Base-by-base conservation (phyloP, 2,113 vertebrate species). In the Chauna torquata region DNA sequence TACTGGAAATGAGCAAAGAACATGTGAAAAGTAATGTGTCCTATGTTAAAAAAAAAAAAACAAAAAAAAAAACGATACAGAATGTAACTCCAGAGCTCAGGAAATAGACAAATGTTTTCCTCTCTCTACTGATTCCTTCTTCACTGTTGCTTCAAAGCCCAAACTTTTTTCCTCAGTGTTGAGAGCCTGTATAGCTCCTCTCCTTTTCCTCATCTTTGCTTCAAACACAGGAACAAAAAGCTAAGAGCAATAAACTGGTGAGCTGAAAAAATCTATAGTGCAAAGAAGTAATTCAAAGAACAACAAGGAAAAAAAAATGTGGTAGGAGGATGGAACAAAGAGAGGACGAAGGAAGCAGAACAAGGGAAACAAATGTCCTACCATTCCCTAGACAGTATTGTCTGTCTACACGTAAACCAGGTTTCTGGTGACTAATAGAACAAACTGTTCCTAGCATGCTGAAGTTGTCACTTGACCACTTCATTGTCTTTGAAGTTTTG, bases 401-500 rank as follows among this genome's bases (percentile, higher is more conserved):
- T 71, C 62, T 72, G 36, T 78, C 54, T 75, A 20, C 7, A 6
- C 24, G 49, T 55, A 88, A 88, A 58, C 36, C n/a, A 78, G 58
- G 19, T 85, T 92, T 89, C 80, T 77, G 13, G 45, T 91, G 57
- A 24, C 74, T 75, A 82, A 55, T 71, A 79, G 45, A 91, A 69
- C 36, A 83, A 32, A 36, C n/a, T 22, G 3, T 62, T 92, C 45
- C 38, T 55, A 76, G 47, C 52, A 82, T 59, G 66, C 55, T 90
- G 47, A 88, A 90, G 19, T 76, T 94, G 70, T 96, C 90, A 88
- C 74, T 97, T 94, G 94, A 94, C 78, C 70, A 58, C 92, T 94
- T 96, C 58, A 94, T 96, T 91, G 75, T 76, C 78, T 79, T 88
- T 86, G 82, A 54, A 54, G 13, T 80, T 89, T 94, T 78, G 27